phyloP scores from a whole-genome alignment of 2,797 vertebrate genomes.

The Pagetopsis macropterus region DNA sequence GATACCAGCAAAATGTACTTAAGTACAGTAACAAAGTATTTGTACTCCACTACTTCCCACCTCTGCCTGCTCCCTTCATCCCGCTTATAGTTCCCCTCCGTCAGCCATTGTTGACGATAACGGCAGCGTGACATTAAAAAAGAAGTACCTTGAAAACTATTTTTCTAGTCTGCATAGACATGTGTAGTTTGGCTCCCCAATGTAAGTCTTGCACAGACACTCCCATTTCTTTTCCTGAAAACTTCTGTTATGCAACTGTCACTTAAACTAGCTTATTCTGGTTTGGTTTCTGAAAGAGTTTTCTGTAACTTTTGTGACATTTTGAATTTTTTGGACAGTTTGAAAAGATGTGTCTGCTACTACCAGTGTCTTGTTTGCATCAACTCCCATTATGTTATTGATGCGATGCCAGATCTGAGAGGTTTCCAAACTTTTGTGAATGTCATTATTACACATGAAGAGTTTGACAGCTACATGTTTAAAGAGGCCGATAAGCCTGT shows the following conservation, averaged over 20 bases:
- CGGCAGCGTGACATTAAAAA: conserved; percentile 31
- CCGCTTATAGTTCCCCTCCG: conserved; percentile 43
- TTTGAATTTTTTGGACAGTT: conserved; percentile 60
- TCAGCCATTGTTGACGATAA: conserved; percentile 52
- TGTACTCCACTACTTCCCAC: too few relatives aligned
- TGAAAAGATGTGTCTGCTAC: conserved; percentile 54
- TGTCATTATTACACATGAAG: conserved; percentile 46
- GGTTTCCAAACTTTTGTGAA: conserved; percentile 50
- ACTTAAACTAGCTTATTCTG: conserved; percentile 46
- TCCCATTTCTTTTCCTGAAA: conserved; percentile 37
- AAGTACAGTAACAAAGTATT: too few relatives aligned
- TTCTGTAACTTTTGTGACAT: conserved; percentile 57
- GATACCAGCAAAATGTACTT: too few relatives aligned
- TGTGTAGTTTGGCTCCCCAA: too few relatives aligned
- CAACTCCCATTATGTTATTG: conserved; percentile 50
- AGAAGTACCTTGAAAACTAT: conserved; percentile 17
- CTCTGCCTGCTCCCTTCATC: conserved; percentile 30
- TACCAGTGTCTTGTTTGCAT: conserved; percentile 56
- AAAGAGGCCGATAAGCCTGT: conserved; percentile 22
- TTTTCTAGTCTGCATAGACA: conserved; percentile 23
- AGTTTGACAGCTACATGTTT: conserved; percentile 49
- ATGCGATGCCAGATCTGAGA: conserved; percentile 46
- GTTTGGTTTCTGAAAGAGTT: conserved; percentile 49
- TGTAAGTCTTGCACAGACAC: not conserved
- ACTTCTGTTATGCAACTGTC: conserved; percentile 52